A percentile compares a stretch with the other conserved stretches of the same genome.
phyloP scores from a whole-genome alignment of 2,113 vertebrate species.

The Cettia cetti region DNA sequence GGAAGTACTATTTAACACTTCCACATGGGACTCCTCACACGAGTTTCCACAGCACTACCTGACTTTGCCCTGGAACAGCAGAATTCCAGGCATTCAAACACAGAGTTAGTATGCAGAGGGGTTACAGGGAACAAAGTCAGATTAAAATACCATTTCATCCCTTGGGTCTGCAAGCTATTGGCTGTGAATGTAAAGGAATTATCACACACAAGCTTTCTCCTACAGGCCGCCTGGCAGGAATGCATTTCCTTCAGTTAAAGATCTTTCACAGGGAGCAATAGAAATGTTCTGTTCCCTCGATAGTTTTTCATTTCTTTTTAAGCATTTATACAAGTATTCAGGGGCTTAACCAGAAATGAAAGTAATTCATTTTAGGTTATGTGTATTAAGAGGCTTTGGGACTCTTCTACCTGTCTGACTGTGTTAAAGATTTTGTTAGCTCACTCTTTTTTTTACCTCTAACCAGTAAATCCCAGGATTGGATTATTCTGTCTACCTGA shows the following conservation, averaged over 20 bases:
- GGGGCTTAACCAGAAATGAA: constrained; percentile 54
- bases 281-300: constrained; percentile 7
- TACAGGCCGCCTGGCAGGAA: not conserved
- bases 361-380: constrained; percentile 60
- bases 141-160: constrained; percentile 1
- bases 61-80: not conserved
- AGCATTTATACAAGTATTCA: constrained; percentile 60
- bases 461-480: constrained; percentile 28
- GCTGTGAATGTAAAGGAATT: constrained; percentile 32
- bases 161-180: not conserved
- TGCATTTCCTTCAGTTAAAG: not conserved
- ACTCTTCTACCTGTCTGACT: constrained; percentile 39
- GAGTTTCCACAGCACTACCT: not conserved
- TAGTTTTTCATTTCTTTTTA: constrained; percentile 49
- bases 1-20: not conserved
- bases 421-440: constrained; percentile 34
- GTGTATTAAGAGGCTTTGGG: constrained; percentile 42
- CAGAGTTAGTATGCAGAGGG: not conserved
- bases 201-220: not conserved
- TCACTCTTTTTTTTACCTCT: not conserved
- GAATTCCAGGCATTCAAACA: not conserved
- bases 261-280: not conserved
- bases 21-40: not conserved
- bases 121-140: constrained; percentile 1
- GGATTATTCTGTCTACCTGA: constrained; percentile 1